Conservation (phyloP, 1,140 invertebrate species). For the Cephus cinctus region DNA sequence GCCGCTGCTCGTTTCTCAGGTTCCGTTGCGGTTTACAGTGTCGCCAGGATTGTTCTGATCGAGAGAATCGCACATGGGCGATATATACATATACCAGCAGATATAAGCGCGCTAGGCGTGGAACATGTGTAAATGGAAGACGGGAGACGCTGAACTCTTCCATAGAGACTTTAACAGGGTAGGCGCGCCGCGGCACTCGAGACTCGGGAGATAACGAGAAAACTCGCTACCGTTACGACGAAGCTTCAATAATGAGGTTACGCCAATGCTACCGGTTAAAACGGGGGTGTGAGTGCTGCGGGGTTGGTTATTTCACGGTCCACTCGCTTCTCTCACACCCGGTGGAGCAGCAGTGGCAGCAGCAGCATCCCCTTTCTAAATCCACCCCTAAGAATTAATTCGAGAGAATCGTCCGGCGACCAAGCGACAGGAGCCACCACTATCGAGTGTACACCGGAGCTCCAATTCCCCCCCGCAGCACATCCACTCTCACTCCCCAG, state of each 20-base stretch:
- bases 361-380: slow-evolving; percentile 33
- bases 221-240: too few relatives aligned
- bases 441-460: background rate
- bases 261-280: slow-evolving; percentile 37
- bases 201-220: too few relatives aligned
- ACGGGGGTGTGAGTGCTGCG: slow-evolving; percentile 40
- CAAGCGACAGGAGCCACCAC: slow-evolving; percentile 36
- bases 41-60: too few relatives aligned
- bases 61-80: too few relatives aligned
- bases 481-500: slow-evolving; percentile 22
- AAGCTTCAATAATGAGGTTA: slow-evolving; percentile 31
- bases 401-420: slow-evolving; percentile 52
- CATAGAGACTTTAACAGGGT: too few relatives aligned
- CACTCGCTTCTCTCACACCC: slow-evolving; percentile 52
- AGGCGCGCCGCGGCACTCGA: too few relatives aligned
- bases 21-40: too few relatives aligned
- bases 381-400: slow-evolving; percentile 57
- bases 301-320: slow-evolving; percentile 57
- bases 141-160: too few relatives aligned
- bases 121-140: too few relatives aligned
- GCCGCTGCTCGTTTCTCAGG: too few relatives aligned
- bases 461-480: slow-evolving; percentile 20
- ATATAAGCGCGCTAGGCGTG: too few relatives aligned
- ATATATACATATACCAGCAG: too few relatives aligned
- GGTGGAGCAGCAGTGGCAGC: slow-evolving; percentile 25